These are phyloP conservation scores for Chiloscyllium punctatum DNA, from an alignment of 2,797 vertebrate species.

Conservation along the genomic window DNA sequence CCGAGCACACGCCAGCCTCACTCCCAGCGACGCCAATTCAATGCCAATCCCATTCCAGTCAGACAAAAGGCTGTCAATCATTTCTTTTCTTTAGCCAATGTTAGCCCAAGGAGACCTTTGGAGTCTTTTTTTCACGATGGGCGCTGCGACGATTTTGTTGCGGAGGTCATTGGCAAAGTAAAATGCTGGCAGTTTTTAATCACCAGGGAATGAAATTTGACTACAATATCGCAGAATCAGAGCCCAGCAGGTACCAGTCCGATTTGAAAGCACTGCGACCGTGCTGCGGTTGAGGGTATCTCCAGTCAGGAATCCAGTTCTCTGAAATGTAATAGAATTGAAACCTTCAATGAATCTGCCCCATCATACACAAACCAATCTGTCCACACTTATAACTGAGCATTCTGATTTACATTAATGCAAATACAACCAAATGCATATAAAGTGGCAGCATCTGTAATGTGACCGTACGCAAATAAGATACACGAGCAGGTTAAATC, in stretches of 20 bases:
- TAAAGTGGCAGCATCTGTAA: background rate
- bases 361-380: slow-evolving; percentile 44
- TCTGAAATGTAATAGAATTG: slow-evolving; percentile 64
- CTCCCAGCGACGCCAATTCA: background rate
- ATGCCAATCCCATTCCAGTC: background rate
- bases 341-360: slow-evolving; percentile 65
- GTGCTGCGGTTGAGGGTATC: background rate
- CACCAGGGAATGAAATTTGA: background rate
- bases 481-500: background rate
- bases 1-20: background rate
- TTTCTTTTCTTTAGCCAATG: background rate
- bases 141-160: background rate
- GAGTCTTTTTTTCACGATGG: background rate
- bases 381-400: background rate
- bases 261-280: background rate
- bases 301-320: slow-evolving; percentile 50
- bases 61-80: background rate
- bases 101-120: background rate
- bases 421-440: background rate
- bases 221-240: background rate
- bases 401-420: background rate
- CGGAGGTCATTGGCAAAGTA: background rate
- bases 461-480: background rate
- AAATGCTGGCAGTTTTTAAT: background rate
- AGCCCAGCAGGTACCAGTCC: background rate